These are phyloP conservation scores for Rhombomys opimus DNA, from an alignment of 2,113 vertebrate species.

Conservation along the genomic window DNA sequence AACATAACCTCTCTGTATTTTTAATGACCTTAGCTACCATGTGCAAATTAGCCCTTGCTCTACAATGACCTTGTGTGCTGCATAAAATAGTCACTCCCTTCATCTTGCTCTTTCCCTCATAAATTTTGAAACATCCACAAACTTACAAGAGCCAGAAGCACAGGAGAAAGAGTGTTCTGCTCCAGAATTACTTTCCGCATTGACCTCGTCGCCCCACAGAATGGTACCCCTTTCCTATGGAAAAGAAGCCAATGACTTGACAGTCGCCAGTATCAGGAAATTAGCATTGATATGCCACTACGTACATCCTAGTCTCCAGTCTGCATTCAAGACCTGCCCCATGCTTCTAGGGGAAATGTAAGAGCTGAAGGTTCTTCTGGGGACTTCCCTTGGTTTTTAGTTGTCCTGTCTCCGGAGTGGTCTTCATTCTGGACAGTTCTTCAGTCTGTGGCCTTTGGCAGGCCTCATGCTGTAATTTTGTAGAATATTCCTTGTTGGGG, in stretches of 20 bases:
- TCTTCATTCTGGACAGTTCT: neutral
- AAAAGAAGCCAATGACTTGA: neutral
- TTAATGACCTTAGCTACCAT: neutral
- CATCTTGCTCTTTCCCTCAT: neutral
- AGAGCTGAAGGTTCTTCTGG: neutral
- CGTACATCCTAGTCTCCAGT: neutral
- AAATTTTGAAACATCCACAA: neutral
- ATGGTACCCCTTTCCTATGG: neutral
- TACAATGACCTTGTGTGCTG: neutral
- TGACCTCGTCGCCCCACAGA: neutral
- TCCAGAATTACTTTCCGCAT: neutral
- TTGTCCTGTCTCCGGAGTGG: neutral
- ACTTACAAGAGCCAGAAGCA: neutral
- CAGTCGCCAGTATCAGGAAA: neutral
- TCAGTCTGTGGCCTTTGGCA: neutral
- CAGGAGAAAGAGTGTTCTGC: neutral
- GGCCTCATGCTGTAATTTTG: conserved; percentile 5
- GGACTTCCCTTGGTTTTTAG: neutral
- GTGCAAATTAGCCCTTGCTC: neutral
- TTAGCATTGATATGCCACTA: neutral
- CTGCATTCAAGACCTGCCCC: neutral
- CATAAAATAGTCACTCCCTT: neutral
- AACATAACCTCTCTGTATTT: conserved; percentile 1
- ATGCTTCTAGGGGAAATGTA: neutral
- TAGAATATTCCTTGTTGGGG: conserved; percentile 13